Evolutionary conservation across 2,888 invertebrate genomes (phyloP).

Genomic region (Plebejus argus): DNA sequence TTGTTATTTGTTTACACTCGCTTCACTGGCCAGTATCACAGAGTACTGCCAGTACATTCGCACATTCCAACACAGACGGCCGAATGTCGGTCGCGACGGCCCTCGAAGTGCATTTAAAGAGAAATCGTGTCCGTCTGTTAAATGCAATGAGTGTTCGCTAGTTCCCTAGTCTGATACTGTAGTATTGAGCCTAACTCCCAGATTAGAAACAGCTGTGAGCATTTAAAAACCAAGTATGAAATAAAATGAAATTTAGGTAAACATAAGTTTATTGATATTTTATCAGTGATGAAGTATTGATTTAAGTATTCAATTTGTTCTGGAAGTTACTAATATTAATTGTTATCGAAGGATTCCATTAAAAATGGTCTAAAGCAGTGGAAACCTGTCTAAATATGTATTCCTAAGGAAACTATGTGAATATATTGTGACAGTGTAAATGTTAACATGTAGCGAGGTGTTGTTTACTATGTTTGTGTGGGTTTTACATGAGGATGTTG

Average conservation of each 20-base stretch:
- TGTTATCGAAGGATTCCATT: constrained; percentile 34
- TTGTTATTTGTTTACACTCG: constrained; percentile 70
- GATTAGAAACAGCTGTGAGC: constrained; percentile 60
- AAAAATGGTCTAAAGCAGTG: constrained; percentile 48
- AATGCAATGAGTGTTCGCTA: constrained; percentile 58
- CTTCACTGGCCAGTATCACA: constrained; percentile 60
- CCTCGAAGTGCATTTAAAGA: constrained; percentile 72
- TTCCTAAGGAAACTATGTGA: constrained; percentile 38
- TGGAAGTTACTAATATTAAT: background rate
- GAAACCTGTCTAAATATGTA: constrained; percentile 45
- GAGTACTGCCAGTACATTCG: constrained; percentile 68
- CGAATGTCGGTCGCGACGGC: constrained; percentile 51
- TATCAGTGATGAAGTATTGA: constrained; percentile 34
- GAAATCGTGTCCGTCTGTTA: constrained; percentile 56
- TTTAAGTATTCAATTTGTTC: constrained; percentile 17
- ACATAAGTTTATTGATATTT: constrained; percentile 35
- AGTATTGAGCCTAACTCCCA: constrained; percentile 46
- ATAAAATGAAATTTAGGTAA: constrained; percentile 79
- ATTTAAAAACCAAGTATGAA: constrained; percentile 68
- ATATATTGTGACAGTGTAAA: constrained; percentile 27
- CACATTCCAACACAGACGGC: constrained; percentile 71
- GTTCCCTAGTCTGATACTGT: constrained; percentile 46
- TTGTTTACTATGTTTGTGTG: constrained; percentile 43
- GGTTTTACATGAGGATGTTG: constrained; percentile 34
- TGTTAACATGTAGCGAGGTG: constrained; percentile 44